These are phyloP conservation scores for Cryptomyrus ogoouensis DNA, from an alignment of 2,113 vertebrate genomes.

Conservation along the genomic window DNA sequence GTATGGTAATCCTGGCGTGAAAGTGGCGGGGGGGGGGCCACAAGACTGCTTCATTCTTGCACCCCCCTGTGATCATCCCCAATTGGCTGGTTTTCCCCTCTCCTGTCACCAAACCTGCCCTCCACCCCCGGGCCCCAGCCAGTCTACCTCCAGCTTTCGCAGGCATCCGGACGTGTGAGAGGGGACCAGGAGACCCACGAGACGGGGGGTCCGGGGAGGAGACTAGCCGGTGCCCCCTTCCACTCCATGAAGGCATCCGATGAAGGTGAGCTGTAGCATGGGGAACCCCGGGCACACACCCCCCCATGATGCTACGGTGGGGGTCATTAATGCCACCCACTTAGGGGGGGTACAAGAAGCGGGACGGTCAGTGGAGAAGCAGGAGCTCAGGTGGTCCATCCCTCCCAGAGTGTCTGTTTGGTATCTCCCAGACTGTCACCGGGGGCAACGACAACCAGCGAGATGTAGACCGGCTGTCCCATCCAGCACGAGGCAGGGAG, in stretches of 20 bases:
- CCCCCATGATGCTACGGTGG: not conserved
- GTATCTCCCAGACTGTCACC: not conserved
- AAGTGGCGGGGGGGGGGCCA: constrained; percentile 41
- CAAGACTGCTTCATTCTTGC: not conserved
- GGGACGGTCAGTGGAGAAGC: not conserved
- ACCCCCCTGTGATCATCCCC: constrained; percentile 2
- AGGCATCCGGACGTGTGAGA: not conserved
- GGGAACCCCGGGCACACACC: not conserved
- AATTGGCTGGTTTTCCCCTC: not conserved
- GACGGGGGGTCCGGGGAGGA: not conserved
- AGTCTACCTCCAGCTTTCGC: not conserved
- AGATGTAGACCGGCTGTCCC: not conserved
- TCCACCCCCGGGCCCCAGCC: not conserved
- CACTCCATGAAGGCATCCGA: not conserved
- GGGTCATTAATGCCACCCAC: not conserved
- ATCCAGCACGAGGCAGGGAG: not conserved
- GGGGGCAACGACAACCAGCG: not conserved
- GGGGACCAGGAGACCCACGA: not conserved
- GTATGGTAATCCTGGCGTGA: constrained; percentile 55
- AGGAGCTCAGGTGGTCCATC: not conserved
- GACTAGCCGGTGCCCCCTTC: not conserved
- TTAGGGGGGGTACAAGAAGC: not conserved
- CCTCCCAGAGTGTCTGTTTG: not conserved
- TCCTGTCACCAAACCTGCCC: constrained; percentile 14
- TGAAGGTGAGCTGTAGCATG: not conserved